A percentile compares a stretch with the other conserved stretches of the same genome.
Evolutionary conservation across 2,797 vertebrate genomes (phyloP).

Genomic region (Cygnus olor): DNA sequence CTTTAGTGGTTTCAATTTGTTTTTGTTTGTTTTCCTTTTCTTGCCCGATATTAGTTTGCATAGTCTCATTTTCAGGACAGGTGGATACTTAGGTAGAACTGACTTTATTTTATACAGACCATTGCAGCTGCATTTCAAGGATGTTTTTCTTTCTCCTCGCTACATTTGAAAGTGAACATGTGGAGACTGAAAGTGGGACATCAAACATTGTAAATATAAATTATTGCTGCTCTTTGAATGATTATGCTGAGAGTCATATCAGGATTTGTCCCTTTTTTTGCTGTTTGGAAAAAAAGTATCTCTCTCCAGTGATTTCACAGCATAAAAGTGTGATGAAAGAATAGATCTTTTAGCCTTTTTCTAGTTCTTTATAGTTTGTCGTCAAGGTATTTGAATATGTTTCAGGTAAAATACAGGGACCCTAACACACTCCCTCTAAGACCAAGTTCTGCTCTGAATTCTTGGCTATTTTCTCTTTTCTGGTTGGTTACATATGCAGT

Average conservation of each 20-base stretch:
- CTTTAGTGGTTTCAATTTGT: background rate
- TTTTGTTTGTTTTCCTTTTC: background rate
- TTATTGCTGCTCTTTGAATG: background rate
- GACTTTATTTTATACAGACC: background rate
- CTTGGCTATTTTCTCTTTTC: background rate
- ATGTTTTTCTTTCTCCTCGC: background rate
- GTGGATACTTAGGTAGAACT: background rate
- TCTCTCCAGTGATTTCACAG: background rate
- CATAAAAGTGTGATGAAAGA: background rate
- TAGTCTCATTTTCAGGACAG: background rate
- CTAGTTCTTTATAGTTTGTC: background rate
- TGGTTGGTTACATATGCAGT: background rate
- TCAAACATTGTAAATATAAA: background rate
- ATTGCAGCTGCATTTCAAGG: background rate
- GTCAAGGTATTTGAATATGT: background rate
- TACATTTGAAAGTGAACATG: background rate
- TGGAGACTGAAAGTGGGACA: background rate
- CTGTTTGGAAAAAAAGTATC: background rate
- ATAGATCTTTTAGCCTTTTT: background rate
- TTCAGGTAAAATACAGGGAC: background rate
- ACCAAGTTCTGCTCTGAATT: background rate
- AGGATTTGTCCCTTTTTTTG: background rate
- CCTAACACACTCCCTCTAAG: fast-evolving
- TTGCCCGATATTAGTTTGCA: fast-evolving
- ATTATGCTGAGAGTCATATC: fast-evolving